Conservation (phyloP, 2,797 vertebrate genomes). For the Parauchenoglanis punctatus region DNA sequence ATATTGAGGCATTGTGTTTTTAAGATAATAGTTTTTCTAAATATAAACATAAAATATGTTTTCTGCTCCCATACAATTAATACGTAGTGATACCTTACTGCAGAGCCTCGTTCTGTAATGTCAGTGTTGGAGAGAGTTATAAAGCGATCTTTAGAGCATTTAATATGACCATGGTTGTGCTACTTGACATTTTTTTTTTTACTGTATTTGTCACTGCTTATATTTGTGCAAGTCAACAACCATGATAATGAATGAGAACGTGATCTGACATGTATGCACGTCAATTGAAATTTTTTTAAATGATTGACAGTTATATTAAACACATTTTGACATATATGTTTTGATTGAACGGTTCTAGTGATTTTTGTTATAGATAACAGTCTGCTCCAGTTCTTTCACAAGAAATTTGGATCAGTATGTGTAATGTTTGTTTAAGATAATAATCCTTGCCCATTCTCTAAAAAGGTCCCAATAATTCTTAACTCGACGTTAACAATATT, state of each 20-base stretch:
- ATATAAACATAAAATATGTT: not conserved
- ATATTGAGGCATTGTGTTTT: not conserved
- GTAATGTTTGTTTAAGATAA: not conserved
- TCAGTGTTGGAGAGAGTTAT: not conserved
- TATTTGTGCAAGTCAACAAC: not conserved
- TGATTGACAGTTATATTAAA: no score
- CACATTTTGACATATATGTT: not conserved
- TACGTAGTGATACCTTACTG: not conserved
- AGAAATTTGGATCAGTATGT: not conserved
- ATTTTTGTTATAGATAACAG: not conserved
- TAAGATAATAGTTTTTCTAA: not conserved
- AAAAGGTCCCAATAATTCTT: not conserved
- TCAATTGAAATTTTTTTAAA: no score
- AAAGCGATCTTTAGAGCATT: not conserved
- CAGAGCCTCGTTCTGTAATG: not conserved
- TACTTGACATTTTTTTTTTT: not conserved
- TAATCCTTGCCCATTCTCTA: not conserved
- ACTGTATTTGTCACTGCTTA: not conserved
- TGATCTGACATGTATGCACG: not conserved
- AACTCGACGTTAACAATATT: not conserved
- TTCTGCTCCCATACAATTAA: not conserved
- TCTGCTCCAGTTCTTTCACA: not conserved
- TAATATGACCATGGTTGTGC: not conserved
- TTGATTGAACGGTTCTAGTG: not conserved
- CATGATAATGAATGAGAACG: not conserved